A percentile compares a stretch with the other conserved stretches of the same genome.
phyloP scores from a whole-genome alignment of 2,888 invertebrate species.

The Thumatha senex region DNA sequence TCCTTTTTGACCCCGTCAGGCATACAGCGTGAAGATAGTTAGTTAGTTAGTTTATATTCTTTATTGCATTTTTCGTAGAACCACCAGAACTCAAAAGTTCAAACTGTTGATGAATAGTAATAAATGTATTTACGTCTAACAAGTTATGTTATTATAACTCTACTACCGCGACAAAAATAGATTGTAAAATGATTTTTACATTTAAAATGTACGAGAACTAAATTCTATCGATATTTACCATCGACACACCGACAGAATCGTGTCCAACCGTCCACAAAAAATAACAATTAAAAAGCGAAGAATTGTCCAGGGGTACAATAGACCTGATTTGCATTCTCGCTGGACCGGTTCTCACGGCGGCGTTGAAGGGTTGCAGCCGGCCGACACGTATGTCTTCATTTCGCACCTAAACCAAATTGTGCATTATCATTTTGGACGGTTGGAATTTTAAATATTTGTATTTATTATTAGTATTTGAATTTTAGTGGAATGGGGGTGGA shows the following conservation, averaged over 20 bases:
- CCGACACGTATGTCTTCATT: conserved; percentile 41
- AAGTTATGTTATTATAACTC: no score
- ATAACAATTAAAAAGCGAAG: conserved; percentile 64
- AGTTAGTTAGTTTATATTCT: no score
- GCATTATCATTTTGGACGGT: conserved; percentile 3
- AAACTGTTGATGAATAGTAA: no score
- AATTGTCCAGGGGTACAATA: conserved; percentile 74
- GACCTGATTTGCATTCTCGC: conserved; percentile 71
- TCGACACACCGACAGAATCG: conserved; percentile 32
- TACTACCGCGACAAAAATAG: no score
- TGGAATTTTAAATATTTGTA: neutral
- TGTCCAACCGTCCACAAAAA: conserved; percentile 35
- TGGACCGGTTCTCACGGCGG: conserved; percentile 66
- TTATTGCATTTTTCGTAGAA: no score
- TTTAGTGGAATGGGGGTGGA: neutral
- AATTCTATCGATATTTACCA: conserved; percentile 28
- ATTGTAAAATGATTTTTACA: no score
- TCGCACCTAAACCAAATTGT: conserved; percentile 24
- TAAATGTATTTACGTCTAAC: no score
- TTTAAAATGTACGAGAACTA: no score
- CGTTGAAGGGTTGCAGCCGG: conserved; percentile 49
- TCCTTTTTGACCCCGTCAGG: no score
- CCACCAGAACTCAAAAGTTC: no score
- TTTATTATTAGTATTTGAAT: neutral
- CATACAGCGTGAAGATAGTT: no score